phyloP scores from a whole-genome alignment of 2,113 vertebrate species.

The Misgurnus mizolepis region DNA sequence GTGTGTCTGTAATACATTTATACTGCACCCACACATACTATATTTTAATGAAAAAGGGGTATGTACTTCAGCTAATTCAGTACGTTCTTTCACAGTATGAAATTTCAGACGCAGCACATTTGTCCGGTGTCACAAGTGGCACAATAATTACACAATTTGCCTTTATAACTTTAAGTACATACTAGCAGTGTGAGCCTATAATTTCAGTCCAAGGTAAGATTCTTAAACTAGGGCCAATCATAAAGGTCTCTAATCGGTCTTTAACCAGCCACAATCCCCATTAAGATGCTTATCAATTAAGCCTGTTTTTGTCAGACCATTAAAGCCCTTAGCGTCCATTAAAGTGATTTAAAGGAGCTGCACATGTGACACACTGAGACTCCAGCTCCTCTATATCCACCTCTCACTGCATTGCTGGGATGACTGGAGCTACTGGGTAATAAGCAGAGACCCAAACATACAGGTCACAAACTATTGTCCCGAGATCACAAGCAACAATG shows the following conservation, averaged over 20 bases:
- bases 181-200: too few relatives aligned
- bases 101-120: too few relatives aligned
- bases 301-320: constrained; percentile 1
- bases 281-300: constrained; percentile 29
- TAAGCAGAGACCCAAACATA: background rate
- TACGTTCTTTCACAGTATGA: too few relatives aligned
- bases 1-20: too few relatives aligned
- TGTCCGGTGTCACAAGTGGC: too few relatives aligned
- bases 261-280: constrained; percentile 26
- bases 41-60: too few relatives aligned
- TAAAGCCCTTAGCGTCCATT: constrained; percentile 27
- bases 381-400: constrained; percentile 21
- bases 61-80: too few relatives aligned
- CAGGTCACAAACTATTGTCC: constrained; percentile 8
- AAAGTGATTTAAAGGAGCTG: constrained; percentile 47
- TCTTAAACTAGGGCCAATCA: background rate
- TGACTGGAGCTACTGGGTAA: constrained; percentile 40
- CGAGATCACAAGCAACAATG: background rate
- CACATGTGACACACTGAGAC: background rate
- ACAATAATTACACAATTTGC: too few relatives aligned
- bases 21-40: too few relatives aligned
- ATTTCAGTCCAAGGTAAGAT: background rate
- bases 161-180: too few relatives aligned
- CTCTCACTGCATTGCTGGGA: constrained; percentile 46
- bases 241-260: background rate